Percentiles rank a stretch among this genome's conserved stretches.
Evolutionary conservation across 2,113 vertebrate species (phyloP).

Genomic region (Indri indri): DNA sequence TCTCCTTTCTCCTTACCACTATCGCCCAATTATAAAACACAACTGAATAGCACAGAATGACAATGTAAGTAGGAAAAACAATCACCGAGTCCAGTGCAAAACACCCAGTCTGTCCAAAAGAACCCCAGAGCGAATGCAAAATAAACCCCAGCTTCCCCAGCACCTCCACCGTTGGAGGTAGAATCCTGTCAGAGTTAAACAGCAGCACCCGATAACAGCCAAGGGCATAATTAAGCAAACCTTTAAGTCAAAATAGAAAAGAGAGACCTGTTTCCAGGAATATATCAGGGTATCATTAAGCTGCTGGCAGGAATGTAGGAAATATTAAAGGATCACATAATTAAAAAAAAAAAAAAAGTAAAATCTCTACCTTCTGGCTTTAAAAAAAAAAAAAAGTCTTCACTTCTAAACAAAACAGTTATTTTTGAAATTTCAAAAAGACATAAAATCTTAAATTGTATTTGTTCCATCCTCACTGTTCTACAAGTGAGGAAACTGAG

Average conservation of each 20-base stretch:
- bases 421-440: conserved; percentile 30
- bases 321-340: neutral
- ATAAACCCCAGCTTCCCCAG: neutral
- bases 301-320: neutral
- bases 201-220: neutral
- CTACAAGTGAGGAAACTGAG: neutral
- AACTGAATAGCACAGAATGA: neutral
- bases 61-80: neutral
- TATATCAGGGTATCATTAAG: neutral
- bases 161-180: neutral
- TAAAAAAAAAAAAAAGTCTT: neutral
- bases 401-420: conserved; percentile 8
- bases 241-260: conserved; percentile 35
- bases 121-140: neutral
- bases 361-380: neutral
- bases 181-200: neutral
- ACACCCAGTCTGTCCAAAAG: neutral
- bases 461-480: neutral
- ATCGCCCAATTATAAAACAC: neutral
- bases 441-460: neutral
- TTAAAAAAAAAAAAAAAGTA: neutral
- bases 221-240: neutral
- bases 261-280: neutral
- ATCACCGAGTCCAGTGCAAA: neutral
- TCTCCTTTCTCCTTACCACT: neutral